Conservation (phyloP, 2,888 invertebrate genomes). For the Drosophila barbarae region DNA sequence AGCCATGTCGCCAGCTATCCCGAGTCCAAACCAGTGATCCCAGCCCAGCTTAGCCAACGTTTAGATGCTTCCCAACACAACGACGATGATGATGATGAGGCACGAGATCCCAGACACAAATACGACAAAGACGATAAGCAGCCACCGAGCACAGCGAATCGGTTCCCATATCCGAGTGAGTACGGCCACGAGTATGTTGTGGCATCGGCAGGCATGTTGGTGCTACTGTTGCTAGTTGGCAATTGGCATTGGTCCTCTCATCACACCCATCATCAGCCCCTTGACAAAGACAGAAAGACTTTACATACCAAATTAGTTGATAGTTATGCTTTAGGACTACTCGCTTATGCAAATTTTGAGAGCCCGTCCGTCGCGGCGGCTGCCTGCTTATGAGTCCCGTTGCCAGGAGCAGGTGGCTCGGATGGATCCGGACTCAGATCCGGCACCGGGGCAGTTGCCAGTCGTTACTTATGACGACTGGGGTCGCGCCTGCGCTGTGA, state of each 20-base stretch:
- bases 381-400: slow-evolving; percentile 73
- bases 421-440: slow-evolving; percentile 4
- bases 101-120: slow-evolving; percentile 16
- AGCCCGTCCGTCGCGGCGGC: slow-evolving; percentile 38
- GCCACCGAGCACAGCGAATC: slow-evolving; percentile 26
- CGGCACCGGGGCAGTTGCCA: slow-evolving; percentile 48
- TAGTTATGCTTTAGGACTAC: slow-evolving; percentile 67
- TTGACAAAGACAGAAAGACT: slow-evolving; percentile 68
- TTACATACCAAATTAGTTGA: slow-evolving; percentile 75
- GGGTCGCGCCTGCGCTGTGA: slow-evolving; percentile 60
- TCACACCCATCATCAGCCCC: slow-evolving; percentile 35
- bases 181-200: slow-evolving; percentile 34
- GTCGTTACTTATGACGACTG: slow-evolving; percentile 60
- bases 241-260: slow-evolving; percentile 44
- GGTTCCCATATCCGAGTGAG: slow-evolving; percentile 24
- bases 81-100: slow-evolving; percentile 11
- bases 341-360: slow-evolving; percentile 57
- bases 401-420: slow-evolving; percentile 45
- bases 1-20: slow-evolving; percentile 11
- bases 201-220: slow-evolving; percentile 44
- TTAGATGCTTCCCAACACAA: slow-evolving; percentile 62
- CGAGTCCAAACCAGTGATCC: slow-evolving; percentile 23
- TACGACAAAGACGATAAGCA: slow-evolving; percentile 12
- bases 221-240: slow-evolving; percentile 63
- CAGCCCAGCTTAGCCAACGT: slow-evolving; percentile 70